A percentile compares a stretch with the other conserved stretches of the same genome.
phyloP scores from a whole-genome alignment of 1,140 invertebrate species.

The Tribolium madens region DNA sequence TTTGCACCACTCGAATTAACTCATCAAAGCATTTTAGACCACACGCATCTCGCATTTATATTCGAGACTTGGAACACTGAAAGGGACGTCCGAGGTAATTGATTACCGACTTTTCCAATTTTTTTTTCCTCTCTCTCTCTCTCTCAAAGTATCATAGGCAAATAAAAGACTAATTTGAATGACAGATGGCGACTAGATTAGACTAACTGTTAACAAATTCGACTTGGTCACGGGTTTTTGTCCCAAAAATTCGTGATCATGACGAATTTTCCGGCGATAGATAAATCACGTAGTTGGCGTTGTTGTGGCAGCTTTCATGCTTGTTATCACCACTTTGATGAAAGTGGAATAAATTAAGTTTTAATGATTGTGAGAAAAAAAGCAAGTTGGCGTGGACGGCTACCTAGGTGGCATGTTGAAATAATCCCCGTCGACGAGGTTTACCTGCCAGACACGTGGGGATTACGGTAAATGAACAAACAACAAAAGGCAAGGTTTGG shows the following conservation, averaged over 20 bases:
- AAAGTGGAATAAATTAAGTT: constrained; percentile 23
- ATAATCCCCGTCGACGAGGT: constrained; percentile 16
- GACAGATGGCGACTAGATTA: neutral
- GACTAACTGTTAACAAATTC: constrained; percentile 2
- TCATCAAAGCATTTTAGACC: constrained; percentile 41
- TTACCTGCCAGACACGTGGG: constrained; percentile 9
- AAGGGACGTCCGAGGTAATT: constrained; percentile 14
- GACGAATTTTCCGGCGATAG: constrained; percentile 20
- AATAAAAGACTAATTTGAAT: constrained; percentile 20
- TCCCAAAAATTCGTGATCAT: constrained; percentile 7
- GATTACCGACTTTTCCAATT: neutral
- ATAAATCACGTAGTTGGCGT: constrained; percentile 14
- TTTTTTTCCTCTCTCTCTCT: too few relatives aligned
- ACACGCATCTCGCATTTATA: constrained; percentile 36
- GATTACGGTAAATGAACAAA: too few relatives aligned
- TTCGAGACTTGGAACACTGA: constrained; percentile 23
- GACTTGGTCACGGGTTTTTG: constrained; percentile 8
- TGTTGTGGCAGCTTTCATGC: constrained; percentile 1
- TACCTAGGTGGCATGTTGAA: constrained; percentile 27
- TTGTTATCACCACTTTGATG: neutral
- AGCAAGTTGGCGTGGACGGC: neutral
- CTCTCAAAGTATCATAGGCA: too few relatives aligned
- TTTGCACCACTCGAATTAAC: constrained; percentile 46
- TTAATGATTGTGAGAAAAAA: constrained; percentile 8
- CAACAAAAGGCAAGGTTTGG: too few relatives aligned